These are phyloP conservation scores for Macrotus californicus DNA, from an alignment of 2,113 vertebrate genomes.

Conservation along the genomic window DNA sequence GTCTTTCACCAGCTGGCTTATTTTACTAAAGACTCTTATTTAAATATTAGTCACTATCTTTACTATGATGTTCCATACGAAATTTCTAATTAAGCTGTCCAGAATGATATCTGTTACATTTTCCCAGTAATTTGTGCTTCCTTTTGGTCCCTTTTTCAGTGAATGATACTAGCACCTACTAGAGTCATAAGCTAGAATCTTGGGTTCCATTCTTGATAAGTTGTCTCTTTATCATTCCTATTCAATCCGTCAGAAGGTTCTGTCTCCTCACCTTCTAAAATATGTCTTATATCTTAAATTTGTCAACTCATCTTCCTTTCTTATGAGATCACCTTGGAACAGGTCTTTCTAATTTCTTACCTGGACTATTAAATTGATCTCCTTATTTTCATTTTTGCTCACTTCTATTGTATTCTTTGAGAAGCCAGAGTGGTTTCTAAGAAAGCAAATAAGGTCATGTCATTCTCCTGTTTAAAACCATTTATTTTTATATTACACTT, in stretches of 20 bases:
- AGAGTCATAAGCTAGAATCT: neutral
- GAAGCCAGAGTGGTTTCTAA: neutral
- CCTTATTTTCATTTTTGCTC: neutral
- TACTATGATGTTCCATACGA: neutral
- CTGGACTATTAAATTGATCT: neutral
- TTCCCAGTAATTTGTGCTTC: neutral
- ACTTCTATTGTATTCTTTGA: neutral
- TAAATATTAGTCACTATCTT: neutral
- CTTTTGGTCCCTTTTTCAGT: neutral
- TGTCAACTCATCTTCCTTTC: neutral
- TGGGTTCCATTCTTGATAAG: neutral
- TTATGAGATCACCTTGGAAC: neutral
- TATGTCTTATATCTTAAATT: neutral
- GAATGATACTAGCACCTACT: neutral
- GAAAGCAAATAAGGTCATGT: neutral
- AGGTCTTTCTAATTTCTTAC: neutral
- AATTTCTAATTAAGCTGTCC: neutral
- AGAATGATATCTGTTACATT: neutral
- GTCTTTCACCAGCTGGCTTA: no score
- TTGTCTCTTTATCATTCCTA: neutral
- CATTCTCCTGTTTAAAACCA: neutral
- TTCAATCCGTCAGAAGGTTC: neutral
- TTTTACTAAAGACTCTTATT: neutral
- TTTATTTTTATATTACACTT: neutral
- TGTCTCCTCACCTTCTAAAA: neutral